Evolutionary conservation across 2,888 invertebrate genomes (phyloP), one percentile per base, ranked within the genome.

Genomic region (Chrysolina americana): DNA sequence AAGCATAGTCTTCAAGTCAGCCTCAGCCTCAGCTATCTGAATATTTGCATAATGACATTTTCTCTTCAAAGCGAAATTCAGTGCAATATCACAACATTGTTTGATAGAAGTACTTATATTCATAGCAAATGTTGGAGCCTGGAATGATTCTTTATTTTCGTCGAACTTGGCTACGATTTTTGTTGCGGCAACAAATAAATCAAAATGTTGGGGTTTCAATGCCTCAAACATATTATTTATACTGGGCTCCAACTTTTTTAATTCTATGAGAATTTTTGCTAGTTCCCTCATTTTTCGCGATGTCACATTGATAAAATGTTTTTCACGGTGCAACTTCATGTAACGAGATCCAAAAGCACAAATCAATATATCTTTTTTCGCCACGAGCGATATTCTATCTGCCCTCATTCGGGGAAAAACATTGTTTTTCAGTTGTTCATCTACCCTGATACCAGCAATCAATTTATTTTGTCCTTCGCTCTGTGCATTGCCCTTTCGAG

Each of bases 1-100:
- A 48, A 78, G 80, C 50, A 82, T 74, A 44, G 80, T 79, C 73
- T 81, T 82, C 47, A 81, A 63, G 47, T 78, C 36, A 56, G 78
- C 79, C 63, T 75, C 76, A 11, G 78, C 75, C 53, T 78, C 62
- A 23, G 70, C 73, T 8, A 48, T 59, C 36, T 41, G n/a, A 53
- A 73, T 19, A 53, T 53, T 19, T 19, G 21, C 28, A 28, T 59
- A 59, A n/a, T 59, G 59, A 28, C 28, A 36, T 59, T 70, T 73
- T 65, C 56, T 63, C 65, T 73, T 73, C 41, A 73, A 65, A 21
- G 65, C 68, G 63, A 23, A 68, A 15, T 48, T 28, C 9, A 78
- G 64, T 3, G 72, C 71, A 50, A 68, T 68, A 4, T 68, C 50
- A 36, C 36, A 50, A 19, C 41, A 68, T 13, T 72, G 68, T 19